Evolutionary conservation across 64 coral and sea anemone species (phyloP).

Genomic region (Hydrozoanthus tunicans): DNA sequence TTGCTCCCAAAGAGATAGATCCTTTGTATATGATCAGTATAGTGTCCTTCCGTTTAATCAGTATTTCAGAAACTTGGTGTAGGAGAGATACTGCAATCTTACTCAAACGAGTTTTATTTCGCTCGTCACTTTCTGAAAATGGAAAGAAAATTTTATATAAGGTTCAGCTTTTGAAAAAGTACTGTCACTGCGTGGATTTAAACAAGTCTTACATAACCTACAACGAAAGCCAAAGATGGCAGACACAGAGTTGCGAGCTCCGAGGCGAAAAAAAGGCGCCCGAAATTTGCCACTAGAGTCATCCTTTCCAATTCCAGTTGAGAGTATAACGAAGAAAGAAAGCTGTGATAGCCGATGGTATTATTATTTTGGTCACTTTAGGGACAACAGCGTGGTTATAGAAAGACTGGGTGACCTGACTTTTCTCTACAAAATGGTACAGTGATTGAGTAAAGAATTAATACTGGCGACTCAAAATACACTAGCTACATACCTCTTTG

Average conservation of each 20-base stretch:
- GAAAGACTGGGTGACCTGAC: constrained; percentile 90
- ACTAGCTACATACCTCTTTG: too few relatives aligned
- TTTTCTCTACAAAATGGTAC: constrained; percentile 96
- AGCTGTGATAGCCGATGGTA: constrained; percentile 73
- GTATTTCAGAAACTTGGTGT: not conserved
- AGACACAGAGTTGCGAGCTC: constrained; percentile 61
- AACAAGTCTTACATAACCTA: too few relatives aligned
- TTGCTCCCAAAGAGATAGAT: not conserved
- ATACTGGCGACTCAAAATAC: too few relatives aligned
- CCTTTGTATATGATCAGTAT: too few relatives aligned
- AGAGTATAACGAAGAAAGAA: constrained; percentile 70
- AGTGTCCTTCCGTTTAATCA: too few relatives aligned
- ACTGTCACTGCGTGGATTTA: not conserved
- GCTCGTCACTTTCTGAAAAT: too few relatives aligned
- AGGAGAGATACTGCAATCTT: not conserved
- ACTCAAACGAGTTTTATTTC: not conserved
- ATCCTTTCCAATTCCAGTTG: constrained; percentile 89
- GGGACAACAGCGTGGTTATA: constrained; percentile 81
- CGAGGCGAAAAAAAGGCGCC: constrained; percentile 80
- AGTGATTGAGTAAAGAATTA: too few relatives aligned
- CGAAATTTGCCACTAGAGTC: constrained; percentile 61
- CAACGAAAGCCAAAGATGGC: constrained; percentile 68
- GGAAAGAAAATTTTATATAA: not conserved
- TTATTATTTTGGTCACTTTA: constrained; percentile 91
- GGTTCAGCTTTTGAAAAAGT: not conserved